Evolutionary conservation across 1,140 invertebrate species (phyloP).

Genomic region (Drosophila parvula): DNA sequence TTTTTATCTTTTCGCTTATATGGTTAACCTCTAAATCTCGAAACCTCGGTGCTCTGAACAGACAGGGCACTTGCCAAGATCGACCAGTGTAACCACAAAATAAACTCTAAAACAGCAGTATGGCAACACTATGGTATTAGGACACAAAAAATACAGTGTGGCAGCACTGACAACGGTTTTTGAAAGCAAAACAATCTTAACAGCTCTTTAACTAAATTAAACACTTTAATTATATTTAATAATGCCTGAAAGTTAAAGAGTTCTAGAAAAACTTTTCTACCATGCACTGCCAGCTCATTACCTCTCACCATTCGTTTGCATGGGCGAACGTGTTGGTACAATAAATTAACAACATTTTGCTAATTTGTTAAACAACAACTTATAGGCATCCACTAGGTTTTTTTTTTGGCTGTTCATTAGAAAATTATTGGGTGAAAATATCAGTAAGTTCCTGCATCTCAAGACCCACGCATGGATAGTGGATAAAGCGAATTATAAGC

Average conservation of each 20-base stretch:
- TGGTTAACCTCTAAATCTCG: too few species aligned
- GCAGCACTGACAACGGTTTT: constrained; percentile 18
- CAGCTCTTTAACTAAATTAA: neutral
- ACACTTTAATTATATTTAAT: neutral
- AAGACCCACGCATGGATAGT: constrained; percentile 55
- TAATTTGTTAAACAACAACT: constrained; percentile 71
- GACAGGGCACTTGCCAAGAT: too few species aligned
- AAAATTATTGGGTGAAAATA: constrained; percentile 38
- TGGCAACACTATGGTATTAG: neutral
- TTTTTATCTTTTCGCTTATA: too few species aligned
- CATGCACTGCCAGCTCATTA: constrained; percentile 45
- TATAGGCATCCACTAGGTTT: constrained; percentile 53
- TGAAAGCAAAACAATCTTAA: neutral
- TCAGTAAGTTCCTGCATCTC: constrained; percentile 50
- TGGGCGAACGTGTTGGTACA: constrained; percentile 55
- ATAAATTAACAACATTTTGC: constrained; percentile 62
- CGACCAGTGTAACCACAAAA: neutral
- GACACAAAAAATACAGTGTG: neutral
- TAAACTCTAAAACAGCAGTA: neutral
- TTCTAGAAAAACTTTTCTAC: constrained; percentile 11
- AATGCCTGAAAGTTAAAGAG: too few species aligned
- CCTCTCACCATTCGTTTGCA: constrained; percentile 24
- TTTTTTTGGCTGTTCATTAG: constrained; percentile 47
- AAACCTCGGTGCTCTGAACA: too few species aligned
- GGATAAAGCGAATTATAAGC: constrained; percentile 6